Evolutionary conservation across 1,140 invertebrate genomes (phyloP).

Genomic region (Trichonephila clavipes): DNA sequence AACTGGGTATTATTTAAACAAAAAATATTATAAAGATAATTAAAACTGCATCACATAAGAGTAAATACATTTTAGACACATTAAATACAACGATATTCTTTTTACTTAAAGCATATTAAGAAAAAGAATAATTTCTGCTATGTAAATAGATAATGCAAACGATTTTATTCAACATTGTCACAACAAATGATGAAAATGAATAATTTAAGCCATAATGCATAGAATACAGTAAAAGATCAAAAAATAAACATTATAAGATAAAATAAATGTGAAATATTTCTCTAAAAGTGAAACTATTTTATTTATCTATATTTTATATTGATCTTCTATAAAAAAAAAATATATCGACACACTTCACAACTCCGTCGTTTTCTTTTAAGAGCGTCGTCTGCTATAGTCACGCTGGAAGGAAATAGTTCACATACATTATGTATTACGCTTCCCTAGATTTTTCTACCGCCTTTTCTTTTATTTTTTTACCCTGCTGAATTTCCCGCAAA

Average conservation of each 20-base stretch:
- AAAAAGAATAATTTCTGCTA: background rate
- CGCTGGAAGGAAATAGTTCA: constrained; percentile 48
- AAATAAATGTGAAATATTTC: background rate
- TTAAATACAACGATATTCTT: no score
- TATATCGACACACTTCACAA: constrained; percentile 45
- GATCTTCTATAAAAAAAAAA: constrained; percentile 16
- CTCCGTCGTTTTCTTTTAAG: constrained; percentile 39
- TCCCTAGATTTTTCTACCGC: constrained; percentile 39
- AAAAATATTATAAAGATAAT: no score
- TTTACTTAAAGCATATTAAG: no score
- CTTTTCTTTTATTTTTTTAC: constrained; percentile 1
- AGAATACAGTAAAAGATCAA: background rate
- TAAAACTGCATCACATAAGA: no score
- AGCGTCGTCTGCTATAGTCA: constrained; percentile 35
- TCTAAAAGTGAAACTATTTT: background rate
- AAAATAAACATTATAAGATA: background rate
- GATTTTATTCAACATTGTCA: background rate
- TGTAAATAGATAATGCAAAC: background rate
- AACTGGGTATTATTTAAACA: no score
- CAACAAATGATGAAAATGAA: background rate
- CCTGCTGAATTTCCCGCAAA: constrained; percentile 50
- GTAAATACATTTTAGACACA: no score
- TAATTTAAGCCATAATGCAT: no score
- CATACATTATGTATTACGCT: constrained; percentile 64
- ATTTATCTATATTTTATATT: constrained; percentile 23